phyloP scores from a whole-genome alignment of 2,113 vertebrate genomes.

The Poicephalus gulielmi region DNA sequence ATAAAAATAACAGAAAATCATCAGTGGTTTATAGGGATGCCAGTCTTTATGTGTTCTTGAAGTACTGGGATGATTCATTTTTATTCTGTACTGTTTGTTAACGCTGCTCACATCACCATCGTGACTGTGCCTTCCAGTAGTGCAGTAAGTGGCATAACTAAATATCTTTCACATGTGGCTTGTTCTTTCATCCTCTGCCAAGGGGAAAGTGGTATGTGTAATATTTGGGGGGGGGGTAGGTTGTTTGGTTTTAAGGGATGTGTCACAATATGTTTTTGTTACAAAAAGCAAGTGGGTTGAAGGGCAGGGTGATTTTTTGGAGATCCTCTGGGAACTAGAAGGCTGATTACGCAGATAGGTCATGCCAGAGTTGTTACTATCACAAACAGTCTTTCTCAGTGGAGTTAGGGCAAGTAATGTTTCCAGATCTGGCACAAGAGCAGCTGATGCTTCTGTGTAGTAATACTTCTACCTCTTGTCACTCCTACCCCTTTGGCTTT shows the following conservation, averaged over 20 bases:
- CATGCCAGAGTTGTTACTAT: neutral
- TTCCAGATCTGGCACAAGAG: constrained; percentile 35
- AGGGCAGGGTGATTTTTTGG: constrained; percentile 54
- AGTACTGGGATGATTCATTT: neutral
- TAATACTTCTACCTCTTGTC: constrained; percentile 17
- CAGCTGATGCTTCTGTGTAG: constrained; percentile 14
- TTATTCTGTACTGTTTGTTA: neutral
- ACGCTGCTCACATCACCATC: neutral
- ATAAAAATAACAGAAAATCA: neutral
- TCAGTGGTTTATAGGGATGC: neutral
- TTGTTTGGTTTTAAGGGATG: constrained; percentile 6
- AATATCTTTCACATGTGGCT: constrained; percentile 1
- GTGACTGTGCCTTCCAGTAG: neutral
- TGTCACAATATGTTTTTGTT: constrained; percentile 50
- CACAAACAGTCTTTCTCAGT: neutral
- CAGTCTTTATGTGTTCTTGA: neutral
- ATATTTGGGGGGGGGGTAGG: neutral
- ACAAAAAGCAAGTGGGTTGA: constrained; percentile 49
- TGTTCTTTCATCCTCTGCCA: constrained; percentile 33
- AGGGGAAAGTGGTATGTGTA: neutral
- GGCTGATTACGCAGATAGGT: constrained; percentile 9
- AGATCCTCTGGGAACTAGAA: constrained; percentile 15
- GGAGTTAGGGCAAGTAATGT: neutral
- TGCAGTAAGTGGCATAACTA: neutral
- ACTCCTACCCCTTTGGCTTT: constrained; percentile 58